phyloP scores from a whole-genome alignment of 2,113 vertebrate species.

The Odocoileus virginianus region DNA sequence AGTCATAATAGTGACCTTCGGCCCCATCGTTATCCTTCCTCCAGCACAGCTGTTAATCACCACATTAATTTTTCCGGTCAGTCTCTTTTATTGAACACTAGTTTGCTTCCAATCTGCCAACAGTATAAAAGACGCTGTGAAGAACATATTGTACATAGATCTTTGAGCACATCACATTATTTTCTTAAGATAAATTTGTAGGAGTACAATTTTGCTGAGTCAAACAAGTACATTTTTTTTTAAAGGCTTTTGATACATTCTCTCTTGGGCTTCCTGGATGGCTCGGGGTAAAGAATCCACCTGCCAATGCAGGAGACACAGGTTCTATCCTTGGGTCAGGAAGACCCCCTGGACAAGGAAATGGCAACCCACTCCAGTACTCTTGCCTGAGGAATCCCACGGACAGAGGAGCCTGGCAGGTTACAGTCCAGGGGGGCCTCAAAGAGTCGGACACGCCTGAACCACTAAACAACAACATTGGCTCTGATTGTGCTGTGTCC shows the following conservation, averaged over 20 bases:
- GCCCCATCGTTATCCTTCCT: neutral
- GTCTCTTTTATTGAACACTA: neutral
- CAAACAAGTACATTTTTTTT: neutral
- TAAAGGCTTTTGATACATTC: neutral
- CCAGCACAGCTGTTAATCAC: neutral
- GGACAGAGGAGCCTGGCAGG: neutral
- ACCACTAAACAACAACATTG: neutral
- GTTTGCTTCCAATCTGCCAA: neutral
- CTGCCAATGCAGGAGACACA: neutral
- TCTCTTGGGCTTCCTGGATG: neutral
- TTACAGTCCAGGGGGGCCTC: neutral
- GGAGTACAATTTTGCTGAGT: neutral
- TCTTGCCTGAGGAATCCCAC: neutral
- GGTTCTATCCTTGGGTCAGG: neutral
- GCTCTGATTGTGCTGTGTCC: neutral
- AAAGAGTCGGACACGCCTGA: neutral
- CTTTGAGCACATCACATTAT: neutral
- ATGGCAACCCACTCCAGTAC: neutral
- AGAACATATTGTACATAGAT: neutral
- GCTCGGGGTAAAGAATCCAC: neutral
- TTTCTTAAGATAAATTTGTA: neutral
- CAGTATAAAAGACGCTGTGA: neutral
- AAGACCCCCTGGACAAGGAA: neutral
- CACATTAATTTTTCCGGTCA: neutral
- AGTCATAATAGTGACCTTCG: fast-evolving